Conservation (phyloP, 2,888 invertebrate genomes). For the Lacanobia oleracea region DNA sequence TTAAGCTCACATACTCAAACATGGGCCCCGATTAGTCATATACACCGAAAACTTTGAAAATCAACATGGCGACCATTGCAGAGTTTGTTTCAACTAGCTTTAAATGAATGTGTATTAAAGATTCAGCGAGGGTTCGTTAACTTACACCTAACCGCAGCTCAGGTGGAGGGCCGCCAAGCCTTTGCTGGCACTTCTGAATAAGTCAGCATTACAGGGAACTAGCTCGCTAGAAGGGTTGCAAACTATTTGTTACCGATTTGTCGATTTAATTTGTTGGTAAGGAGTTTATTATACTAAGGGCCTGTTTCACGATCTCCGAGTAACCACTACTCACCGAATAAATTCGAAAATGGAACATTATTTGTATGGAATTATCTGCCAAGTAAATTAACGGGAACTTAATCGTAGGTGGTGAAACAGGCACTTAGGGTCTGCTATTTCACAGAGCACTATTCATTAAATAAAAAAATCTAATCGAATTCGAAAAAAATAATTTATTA, state of each 20-base stretch:
- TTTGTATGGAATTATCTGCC: no score
- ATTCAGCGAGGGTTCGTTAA: conserved; percentile 89
- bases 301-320: no score
- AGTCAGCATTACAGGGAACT: conserved; percentile 75
- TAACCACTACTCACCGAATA: no score
- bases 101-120: conserved; percentile 89
- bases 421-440: not conserved
- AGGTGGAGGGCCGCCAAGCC: conserved; percentile 81
- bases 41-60: conserved; percentile 74
- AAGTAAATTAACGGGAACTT: no score
- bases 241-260: not conserved
- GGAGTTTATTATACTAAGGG: no score
- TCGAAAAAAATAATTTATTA: no score
- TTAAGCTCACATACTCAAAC: conserved; percentile 43
- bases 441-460: not conserved
- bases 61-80: conserved; percentile 76
- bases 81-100: conserved; percentile 83
- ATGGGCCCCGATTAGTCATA: conserved; percentile 59
- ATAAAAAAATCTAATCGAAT: no score
- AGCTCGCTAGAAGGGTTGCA: conserved; percentile 66
- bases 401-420: no score
- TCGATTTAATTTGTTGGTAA: not conserved
- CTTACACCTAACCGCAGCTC: conserved; percentile 87
- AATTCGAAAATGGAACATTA: no score
- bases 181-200: conserved; percentile 83